Evolutionary conservation across 1,140 invertebrate genomes (phyloP).

Genomic region (Drosophila tristis): DNA sequence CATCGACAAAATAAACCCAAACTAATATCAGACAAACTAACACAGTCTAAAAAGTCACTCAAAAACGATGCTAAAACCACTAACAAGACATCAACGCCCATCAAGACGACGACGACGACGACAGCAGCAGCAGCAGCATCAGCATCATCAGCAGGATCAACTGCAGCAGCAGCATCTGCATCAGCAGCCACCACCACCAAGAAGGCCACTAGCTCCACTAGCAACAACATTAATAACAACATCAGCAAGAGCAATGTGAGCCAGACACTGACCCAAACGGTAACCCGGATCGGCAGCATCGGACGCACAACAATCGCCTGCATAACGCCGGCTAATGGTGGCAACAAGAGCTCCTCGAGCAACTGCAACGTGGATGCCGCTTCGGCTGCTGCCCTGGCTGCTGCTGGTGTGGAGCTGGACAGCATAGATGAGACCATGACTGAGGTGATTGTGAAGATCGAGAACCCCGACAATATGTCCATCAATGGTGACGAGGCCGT

Average conservation of each 20-base stretch:
- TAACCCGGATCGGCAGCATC: slow-evolving; percentile 77
- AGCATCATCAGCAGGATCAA: slow-evolving; percentile 12
- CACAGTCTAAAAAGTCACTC: slow-evolving; percentile 65
- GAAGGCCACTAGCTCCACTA: slow-evolving; percentile 40
- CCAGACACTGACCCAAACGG: slow-evolving; percentile 64
- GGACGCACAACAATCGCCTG: slow-evolving; percentile 80
- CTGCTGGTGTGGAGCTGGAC: slow-evolving; percentile 76
- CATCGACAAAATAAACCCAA: slow-evolving; percentile 33
- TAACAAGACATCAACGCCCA: slow-evolving; percentile 55
- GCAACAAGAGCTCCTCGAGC: slow-evolving; percentile 52
- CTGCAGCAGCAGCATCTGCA: slow-evolving; percentile 2
- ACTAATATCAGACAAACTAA: slow-evolving; percentile 71
- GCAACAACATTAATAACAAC: slow-evolving; percentile 9
- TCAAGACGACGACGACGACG: slow-evolving; percentile 28
- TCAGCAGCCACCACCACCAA: slow-evolving; percentile 32
- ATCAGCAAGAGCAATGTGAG: slow-evolving; percentile 25
- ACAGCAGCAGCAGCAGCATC: neutral
- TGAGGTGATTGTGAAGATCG: slow-evolving; percentile 81
- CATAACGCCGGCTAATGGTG: slow-evolving; percentile 63
- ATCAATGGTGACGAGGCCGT: slow-evolving; percentile 72
- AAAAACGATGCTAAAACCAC: slow-evolving; percentile 62
- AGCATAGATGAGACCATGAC: slow-evolving; percentile 78
- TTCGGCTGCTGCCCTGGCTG: slow-evolving; percentile 73
- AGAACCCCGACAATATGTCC: slow-evolving; percentile 71
- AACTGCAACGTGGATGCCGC: slow-evolving; percentile 77